These are phyloP conservation scores for Stenichneumon culpator DNA, from an alignment of 2,888 invertebrate genomes.

Conservation along the genomic window DNA sequence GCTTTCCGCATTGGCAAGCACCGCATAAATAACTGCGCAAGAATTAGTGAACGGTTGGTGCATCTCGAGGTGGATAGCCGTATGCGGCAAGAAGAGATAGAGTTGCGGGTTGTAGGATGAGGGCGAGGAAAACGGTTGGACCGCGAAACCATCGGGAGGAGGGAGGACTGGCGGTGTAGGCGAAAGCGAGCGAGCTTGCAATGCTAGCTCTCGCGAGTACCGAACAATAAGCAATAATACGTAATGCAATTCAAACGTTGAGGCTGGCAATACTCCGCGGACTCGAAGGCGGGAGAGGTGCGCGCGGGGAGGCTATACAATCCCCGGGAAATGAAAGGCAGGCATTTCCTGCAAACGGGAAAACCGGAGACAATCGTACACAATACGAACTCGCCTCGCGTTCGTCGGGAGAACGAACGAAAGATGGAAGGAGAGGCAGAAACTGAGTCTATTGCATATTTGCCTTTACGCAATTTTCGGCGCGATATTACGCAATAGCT, in stretches of 20 bases:
- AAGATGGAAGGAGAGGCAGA: conserved; percentile 72
- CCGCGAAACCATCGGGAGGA: conserved; percentile 60
- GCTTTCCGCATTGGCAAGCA: conserved; percentile 67
- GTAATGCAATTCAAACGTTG: conserved; percentile 84
- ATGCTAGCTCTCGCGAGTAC: conserved; percentile 68
- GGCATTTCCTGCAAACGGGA: conserved; percentile 80
- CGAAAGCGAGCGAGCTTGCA: conserved; percentile 66
- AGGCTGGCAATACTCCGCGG: conserved; percentile 81
- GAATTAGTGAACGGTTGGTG: conserved; percentile 71
- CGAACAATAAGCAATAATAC: conserved; percentile 84
- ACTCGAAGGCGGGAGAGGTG: conserved; percentile 70
- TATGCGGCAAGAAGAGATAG: conserved; percentile 35
- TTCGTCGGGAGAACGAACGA: conserved; percentile 68
- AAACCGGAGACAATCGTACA: conserved; percentile 72
- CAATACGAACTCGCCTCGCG: conserved; percentile 63
- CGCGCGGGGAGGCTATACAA: conserved; percentile 70
- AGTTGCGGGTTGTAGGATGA: conserved; percentile 36
- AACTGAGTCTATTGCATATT: conserved; percentile 79
- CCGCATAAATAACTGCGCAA: conserved; percentile 70
- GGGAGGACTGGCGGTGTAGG: conserved; percentile 51
- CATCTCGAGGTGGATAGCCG: conserved; percentile 60
- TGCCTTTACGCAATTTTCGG: conserved; percentile 80
- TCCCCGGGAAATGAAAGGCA: conserved; percentile 82
- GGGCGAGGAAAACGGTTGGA: conserved; percentile 54
- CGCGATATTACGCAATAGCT: conserved; percentile 80